Percentiles rank a stretch among this genome's conserved stretches.
These are phyloP conservation scores for Corvus hawaiiensis DNA, from an alignment of 2,113 vertebrate genomes.

Conservation along the genomic window DNA sequence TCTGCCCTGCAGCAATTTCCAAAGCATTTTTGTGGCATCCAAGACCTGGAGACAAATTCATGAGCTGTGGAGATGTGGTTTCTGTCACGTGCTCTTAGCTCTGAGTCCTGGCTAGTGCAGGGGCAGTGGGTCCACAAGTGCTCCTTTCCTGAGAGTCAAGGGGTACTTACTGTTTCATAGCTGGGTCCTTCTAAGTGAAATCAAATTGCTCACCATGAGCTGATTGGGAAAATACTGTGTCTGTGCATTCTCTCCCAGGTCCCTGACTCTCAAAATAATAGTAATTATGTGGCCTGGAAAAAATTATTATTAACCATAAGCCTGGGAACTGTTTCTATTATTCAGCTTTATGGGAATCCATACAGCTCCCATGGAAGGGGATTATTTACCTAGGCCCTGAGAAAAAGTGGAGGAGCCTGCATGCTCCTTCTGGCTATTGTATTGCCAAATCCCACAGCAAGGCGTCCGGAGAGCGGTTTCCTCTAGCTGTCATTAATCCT, in stretches of 20 bases:
- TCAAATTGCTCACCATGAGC: not conserved
- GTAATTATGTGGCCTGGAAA: slow-evolving; percentile 35
- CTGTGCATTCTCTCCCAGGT: not conserved
- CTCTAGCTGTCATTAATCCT: slow-evolving; percentile 17
- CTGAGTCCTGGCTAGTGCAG: not conserved
- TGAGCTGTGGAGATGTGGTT: slow-evolving; percentile 2
- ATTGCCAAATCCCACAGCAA: not conserved
- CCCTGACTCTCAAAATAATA: slow-evolving; percentile 43
- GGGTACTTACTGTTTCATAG: not conserved
- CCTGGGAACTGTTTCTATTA: slow-evolving; percentile 44
- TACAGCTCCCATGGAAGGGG: not conserved
- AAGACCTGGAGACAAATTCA: not conserved
- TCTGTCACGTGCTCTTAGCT: not conserved
- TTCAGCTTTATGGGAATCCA: slow-evolving; percentile 37
- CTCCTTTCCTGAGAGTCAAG: not conserved
- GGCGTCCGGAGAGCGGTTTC: not conserved
- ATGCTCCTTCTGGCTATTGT: slow-evolving; percentile 49
- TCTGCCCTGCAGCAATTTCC: not conserved
- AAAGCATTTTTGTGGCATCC: slow-evolving; percentile 28
- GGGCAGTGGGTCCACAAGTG: accelerated
- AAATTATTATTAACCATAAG: slow-evolving; percentile 18
- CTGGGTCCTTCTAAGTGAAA: not conserved
- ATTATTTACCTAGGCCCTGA: slow-evolving; percentile 59
- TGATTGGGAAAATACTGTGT: not conserved
- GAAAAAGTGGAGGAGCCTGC: slow-evolving; percentile 12